Conservation (phyloP, 2,113 vertebrate genomes). For the human (Homo sapiens) region GRCh38 chrX:130346001-130346500, state of each 20-base stretch:
- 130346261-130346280: constrained; percentile 54
- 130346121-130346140: not conserved
- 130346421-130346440: not conserved
- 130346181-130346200: not conserved
- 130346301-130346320: not conserved
- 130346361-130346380: constrained; percentile 37
- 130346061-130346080: not conserved
- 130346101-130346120: constrained; percentile 8
- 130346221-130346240: constrained; percentile 24
- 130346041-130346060: constrained; percentile 24
- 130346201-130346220: not conserved
- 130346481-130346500: not conserved
- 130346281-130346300: not conserved
- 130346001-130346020: constrained; percentile 14
- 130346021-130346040: constrained; percentile 39
- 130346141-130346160: constrained; percentile 32
- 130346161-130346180: constrained; percentile 24
- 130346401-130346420: not conserved
- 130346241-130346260: constrained; percentile 19
- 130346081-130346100: not conserved
- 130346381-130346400: not conserved
- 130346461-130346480: constrained; percentile 1
- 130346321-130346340: not conserved
- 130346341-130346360: not conserved
- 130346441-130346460: not conserved